Base-by-base conservation (phyloP, 2,113 vertebrate genomes). In the Martes martes region DNA sequence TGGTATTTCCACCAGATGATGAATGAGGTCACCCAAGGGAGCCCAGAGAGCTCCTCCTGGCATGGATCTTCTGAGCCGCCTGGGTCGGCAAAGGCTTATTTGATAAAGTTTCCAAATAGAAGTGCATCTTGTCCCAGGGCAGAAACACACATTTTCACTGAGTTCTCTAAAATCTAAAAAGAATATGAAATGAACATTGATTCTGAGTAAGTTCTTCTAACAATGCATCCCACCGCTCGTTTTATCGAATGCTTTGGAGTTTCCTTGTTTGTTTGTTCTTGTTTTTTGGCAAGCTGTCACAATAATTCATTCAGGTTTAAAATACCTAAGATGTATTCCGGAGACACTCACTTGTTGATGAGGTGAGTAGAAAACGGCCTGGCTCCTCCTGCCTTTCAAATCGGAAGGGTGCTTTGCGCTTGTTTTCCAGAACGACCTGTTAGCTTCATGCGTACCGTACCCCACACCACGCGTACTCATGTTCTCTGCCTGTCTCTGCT, bases 331-430 rank as follows among this genome's bases (percentile, higher is more conserved):
- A 96, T 95, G 93, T 97, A 97, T 96, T 97, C 69, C 91, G 92
- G 97, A 98, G 91, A 97, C 95, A 88, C 91, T 61, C 85, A 81
- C 86, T 96, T 93, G 92, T 85, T 98, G 98, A 98, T 98, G 98
- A 98, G 93, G 88, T 93, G 97, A 95, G 94, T 94, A 98, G 89
- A 96, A 97, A 88, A 97, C 45, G 88, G 69, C 61, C 96, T 94
- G 93, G 95, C 69, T 94, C 45, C 78, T 90, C 50, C 74, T 91
- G 81, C 36, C 92, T 91, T 89, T 67, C 74, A 59, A 61, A 95
- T 95, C 71, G 67, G 94, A 97, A 95, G 15, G 15, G 0, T 71
- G 55, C 63, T 78, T 73, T 31, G 28, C 6, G 28, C 14, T 93
- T 94, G 57, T 95, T 92, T 97, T 98, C 50, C 52, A 94, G 89